These are phyloP conservation scores for Apotomis betuletana DNA, from an alignment of 2,888 invertebrate genomes.

Conservation along the genomic window DNA sequence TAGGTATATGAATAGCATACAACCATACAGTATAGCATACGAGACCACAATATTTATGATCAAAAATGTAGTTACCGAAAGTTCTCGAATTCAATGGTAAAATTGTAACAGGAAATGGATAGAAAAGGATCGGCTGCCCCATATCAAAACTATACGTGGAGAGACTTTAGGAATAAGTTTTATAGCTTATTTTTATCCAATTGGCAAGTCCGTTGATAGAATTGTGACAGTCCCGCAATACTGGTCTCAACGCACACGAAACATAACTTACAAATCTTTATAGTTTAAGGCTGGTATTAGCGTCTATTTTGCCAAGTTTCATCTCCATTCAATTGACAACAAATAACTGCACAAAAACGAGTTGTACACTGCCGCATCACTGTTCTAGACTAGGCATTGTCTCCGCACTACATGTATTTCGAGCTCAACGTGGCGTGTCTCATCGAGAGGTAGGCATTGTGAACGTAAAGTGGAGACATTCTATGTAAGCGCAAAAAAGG, in stretches of 20 bases:
- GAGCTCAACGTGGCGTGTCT: slow-evolving; percentile 8
- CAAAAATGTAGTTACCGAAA: too few species aligned
- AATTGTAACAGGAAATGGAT: too few species aligned
- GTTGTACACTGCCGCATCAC: not conserved
- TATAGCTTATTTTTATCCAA: too few species aligned
- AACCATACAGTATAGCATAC: not conserved
- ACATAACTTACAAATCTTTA: too few species aligned
- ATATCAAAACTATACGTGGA: too few species aligned
- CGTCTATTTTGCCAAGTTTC: not conserved
- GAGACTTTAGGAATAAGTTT: too few species aligned
- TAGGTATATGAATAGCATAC: not conserved
- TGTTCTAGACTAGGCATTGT: not conserved
- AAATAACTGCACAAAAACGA: not conserved
- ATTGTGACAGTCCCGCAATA: too few species aligned
- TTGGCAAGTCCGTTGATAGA: too few species aligned
- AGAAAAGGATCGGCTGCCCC: too few species aligned
- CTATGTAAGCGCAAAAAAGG: not conserved
- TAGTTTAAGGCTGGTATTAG: not conserved
- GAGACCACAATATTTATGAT: not conserved
- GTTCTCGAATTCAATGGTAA: too few species aligned
- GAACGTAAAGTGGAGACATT: slow-evolving; percentile 18
- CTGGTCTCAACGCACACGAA: too few species aligned
- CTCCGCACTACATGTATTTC: not conserved
- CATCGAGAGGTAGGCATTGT: slow-evolving; percentile 1
- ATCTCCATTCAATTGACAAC: not conserved